Conservation (phyloP, 2,888 invertebrate species). For the Lithophane semibrunnea region DNA sequence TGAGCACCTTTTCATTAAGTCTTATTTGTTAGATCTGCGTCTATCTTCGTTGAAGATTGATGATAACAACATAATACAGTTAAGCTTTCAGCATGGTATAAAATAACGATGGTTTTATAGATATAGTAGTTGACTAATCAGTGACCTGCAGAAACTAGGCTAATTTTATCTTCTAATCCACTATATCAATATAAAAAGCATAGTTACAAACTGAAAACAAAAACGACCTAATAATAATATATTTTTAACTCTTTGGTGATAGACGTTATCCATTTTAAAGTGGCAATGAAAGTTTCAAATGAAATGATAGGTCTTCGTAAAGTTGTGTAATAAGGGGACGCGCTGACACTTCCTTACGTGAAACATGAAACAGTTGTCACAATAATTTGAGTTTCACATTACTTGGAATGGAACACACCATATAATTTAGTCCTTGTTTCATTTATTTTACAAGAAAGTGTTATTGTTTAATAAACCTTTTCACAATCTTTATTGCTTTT, state of each 20-base stretch:
- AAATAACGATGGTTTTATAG: neutral
- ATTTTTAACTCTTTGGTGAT: conserved; percentile 30
- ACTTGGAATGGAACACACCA: conserved; percentile 66
- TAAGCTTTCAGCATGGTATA: neutral
- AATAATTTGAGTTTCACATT: conserved; percentile 75
- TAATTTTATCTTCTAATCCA: neutral
- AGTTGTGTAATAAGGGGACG: conserved; percentile 62
- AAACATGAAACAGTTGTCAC: conserved; percentile 74
- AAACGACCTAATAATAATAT: neutral
- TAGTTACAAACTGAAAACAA: neutral
- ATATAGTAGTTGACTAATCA: neutral
- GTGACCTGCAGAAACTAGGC: neutral
- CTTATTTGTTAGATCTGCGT: conserved; percentile 13
- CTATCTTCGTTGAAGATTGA: neutral
- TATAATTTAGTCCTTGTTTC: conserved; percentile 67
- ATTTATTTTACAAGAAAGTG: conserved; percentile 32
- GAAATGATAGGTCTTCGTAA: conserved; percentile 70
- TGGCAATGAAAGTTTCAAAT: conserved; percentile 51
- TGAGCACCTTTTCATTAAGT: conserved; percentile 37
- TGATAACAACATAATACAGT: neutral
- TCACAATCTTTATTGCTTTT: neutral
- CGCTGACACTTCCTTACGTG: conserved; percentile 71
- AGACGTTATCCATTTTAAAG: conserved; percentile 23
- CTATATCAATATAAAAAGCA: neutral
- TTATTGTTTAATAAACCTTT: conserved; percentile 25